Evolutionary conservation across 2,888 invertebrate genomes (phyloP).

Genomic region (Allolobophora icterica): DNA sequence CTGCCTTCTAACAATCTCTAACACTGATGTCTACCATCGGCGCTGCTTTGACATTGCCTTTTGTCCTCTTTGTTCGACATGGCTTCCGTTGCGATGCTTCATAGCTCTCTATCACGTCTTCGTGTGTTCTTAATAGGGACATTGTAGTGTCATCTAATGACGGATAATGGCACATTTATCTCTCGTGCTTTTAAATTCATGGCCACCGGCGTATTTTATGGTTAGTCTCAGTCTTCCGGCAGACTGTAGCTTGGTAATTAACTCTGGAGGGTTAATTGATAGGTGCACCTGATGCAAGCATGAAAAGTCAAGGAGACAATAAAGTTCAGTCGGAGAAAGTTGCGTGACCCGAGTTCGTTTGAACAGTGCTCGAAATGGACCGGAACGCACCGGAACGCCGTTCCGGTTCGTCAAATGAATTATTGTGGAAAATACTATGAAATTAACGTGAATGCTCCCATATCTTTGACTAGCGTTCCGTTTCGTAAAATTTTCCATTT

Average conservation of each 20-base stretch:
- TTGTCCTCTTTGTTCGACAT: background rate
- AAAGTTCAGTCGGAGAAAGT: no score
- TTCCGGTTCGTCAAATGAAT: no score
- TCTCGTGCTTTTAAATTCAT: background rate
- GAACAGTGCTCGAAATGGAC: no score
- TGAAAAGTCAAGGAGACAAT: background rate
- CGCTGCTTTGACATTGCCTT: background rate
- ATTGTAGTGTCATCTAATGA: background rate
- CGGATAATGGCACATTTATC: background rate
- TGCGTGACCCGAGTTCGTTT: no score
- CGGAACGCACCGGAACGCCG: no score
- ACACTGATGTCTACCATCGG: background rate
- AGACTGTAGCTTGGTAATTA: background rate
- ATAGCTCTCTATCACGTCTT: background rate
- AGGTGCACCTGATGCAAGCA: background rate
- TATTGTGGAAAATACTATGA: no score
- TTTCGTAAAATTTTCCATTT: no score
- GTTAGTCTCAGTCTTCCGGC: background rate
- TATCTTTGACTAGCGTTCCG: no score
- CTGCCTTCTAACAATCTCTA: background rate
- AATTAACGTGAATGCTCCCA: no score
- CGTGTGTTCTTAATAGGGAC: background rate
- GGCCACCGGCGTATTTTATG: background rate
- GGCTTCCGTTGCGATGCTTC: background rate
- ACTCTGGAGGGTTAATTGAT: background rate